Conservation (phyloP, 35 echinoderm and acorn worm species). For the Ophiothrix spiculata region DNA sequence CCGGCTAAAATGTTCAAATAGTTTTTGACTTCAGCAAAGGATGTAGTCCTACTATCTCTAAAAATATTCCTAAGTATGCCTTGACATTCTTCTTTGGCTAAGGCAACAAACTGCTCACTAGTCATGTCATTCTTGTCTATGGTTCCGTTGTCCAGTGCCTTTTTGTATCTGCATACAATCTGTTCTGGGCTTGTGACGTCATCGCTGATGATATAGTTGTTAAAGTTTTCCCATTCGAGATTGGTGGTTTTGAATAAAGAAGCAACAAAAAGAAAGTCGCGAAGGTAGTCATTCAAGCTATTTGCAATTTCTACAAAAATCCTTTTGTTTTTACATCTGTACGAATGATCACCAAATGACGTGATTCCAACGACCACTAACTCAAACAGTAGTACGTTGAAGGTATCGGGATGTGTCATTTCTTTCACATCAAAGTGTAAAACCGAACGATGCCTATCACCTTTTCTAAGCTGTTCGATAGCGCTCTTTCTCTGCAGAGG, state of each 20-base stretch:
- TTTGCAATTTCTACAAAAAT: slow-evolving; percentile 38
- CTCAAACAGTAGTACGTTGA: slow-evolving; percentile 29
- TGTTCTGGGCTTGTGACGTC: slow-evolving; percentile 11
- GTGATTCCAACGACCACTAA: slow-evolving; percentile 19
- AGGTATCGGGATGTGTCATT: neutral
- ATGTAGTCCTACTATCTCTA: neutral
- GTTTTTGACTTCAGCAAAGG: slow-evolving; percentile 20
- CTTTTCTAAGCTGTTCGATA: neutral
- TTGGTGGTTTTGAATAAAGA: neutral
- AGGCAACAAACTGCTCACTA: neutral
- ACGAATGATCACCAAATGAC: neutral
- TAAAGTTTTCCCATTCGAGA: slow-evolving; percentile 21
- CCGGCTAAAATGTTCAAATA: slow-evolving; percentile 10
- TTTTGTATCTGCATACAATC: slow-evolving; percentile 27
- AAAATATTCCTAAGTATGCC: neutral
- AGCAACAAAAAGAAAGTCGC: slow-evolving; percentile 12
- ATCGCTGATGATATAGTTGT: neutral
- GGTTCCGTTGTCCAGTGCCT: slow-evolving; percentile 12
- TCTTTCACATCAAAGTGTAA: slow-evolving; percentile 16
- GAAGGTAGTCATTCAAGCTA: neutral
- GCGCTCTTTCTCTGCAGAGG: neutral
- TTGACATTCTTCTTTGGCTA: slow-evolving; percentile 2
- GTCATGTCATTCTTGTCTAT: slow-evolving; percentile 11
- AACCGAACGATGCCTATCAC: neutral
- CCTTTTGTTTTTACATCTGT: neutral